phyloP scores from a whole-genome alignment of 2,888 invertebrate genomes.

The Dicranocentrus wangi region DNA sequence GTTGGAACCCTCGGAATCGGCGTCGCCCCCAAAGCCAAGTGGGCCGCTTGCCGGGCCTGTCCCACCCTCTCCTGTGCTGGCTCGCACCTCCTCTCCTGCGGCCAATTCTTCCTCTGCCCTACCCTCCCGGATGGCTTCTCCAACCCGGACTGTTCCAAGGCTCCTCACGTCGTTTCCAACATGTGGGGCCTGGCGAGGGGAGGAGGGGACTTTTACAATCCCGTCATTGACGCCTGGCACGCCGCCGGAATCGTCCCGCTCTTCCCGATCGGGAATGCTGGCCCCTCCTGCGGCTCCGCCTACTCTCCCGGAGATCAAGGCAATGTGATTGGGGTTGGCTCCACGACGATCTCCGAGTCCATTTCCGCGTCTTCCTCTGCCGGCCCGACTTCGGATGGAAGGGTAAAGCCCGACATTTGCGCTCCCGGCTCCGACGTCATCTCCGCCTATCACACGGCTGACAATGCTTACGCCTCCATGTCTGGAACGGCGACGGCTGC shows the following conservation, averaged over 20 bases:
- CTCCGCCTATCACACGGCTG: slow-evolving; percentile 49
- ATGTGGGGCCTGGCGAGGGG: slow-evolving; percentile 29
- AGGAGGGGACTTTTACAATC: slow-evolving; percentile 32
- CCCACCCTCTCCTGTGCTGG: slow-evolving; percentile 8
- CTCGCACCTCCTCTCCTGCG: slow-evolving; percentile 22
- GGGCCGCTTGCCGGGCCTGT: slow-evolving; percentile 44
- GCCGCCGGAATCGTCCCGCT: slow-evolving; percentile 54
- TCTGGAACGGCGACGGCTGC: slow-evolving; percentile 48
- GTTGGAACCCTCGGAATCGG: slow-evolving; percentile 41
- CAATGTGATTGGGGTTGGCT: slow-evolving; percentile 31
- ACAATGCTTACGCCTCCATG: slow-evolving; percentile 44
- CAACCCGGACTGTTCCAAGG: slow-evolving; percentile 41
- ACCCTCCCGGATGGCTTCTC: slow-evolving; percentile 18
- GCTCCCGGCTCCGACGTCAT: slow-evolving; percentile 60
- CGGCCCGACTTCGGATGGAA: slow-evolving; percentile 49
- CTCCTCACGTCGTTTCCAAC: slow-evolving; percentile 43
- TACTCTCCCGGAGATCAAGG: slow-evolving; percentile 29
- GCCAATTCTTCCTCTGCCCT: slow-evolving; percentile 49
- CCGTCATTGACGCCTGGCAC: slow-evolving; percentile 47
- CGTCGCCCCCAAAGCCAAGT: slow-evolving; percentile 48
- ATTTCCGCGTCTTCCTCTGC: neutral
- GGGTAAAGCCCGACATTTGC: slow-evolving; percentile 63
- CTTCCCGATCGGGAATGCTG: slow-evolving; percentile 50
- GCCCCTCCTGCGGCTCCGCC: slow-evolving; percentile 38
- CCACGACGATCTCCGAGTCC: neutral